Base-by-base conservation (phyloP, 2,888 invertebrate species). In the Eristalis tenax region DNA sequence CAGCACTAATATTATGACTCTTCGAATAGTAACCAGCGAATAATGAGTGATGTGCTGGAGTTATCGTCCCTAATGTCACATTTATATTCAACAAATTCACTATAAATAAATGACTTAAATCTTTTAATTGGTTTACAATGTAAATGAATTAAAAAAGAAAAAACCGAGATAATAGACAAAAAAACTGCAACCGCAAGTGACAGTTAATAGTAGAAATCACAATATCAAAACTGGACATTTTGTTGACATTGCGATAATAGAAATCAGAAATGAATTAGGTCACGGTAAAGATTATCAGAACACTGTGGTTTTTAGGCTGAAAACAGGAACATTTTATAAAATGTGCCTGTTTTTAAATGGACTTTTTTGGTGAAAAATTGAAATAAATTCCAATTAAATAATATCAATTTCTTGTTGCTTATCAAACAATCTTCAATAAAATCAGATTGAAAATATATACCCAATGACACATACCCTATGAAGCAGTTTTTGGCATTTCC, bases 141-240 rank as follows among this genome's bases (percentile, higher is more conserved):
- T 74, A 69, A 69, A 38, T 4, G 74, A 63, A 81, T 69, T 75
- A 75, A 65, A 73, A 74, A 74, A 35, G 57, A 64, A 78, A 83
- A 66, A 86, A 66, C 74, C 83, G 78, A 83, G 74, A 75, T 75
- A 83, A 64, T 74, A 74, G 69, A 78, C 22, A 40, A 77, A 56
- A 28, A 66, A 74, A 61, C 35, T 64, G 64, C 59, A 50, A 65
- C 68, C 73, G 65, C 73, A 13, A 77, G 22, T 83, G 83, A 83
- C 86, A 86, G 70, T 22, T 78, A 71, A 28, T 22, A 38, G 32
- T 28, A 56, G 28, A 35, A 71, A 11, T 86, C 86, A 83, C 86
- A 86, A 83, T 86, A 26, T 32, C 13, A 18, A n/a, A n/a, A 4
- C 22, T 28, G 18, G 2, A 56, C 11, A 26, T 40, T 66, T 63